A percentile compares a stretch with the other conserved stretches of the same genome.
These are phyloP conservation scores for Malacoctenus gilli DNA, from an alignment of 2,797 vertebrate species.

Conservation along the genomic window DNA sequence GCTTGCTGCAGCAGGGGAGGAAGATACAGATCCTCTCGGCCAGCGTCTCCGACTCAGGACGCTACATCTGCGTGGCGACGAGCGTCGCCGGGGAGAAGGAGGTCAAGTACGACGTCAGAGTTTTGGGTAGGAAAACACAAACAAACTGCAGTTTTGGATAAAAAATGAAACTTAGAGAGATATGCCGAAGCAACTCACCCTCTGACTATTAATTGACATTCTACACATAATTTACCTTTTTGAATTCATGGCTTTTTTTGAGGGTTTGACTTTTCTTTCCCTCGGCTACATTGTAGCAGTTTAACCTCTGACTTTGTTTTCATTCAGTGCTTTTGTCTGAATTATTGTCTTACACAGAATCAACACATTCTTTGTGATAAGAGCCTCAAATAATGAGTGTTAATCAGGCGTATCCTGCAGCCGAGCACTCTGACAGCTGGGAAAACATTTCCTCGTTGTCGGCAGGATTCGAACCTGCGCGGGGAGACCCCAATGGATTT, in stretches of 20 bases:
- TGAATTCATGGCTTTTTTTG: too few species aligned
- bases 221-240: too few species aligned
- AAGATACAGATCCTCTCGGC: constrained; percentile 85
- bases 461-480: constrained; percentile 81
- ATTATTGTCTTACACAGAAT: not conserved
- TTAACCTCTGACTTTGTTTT: too few species aligned
- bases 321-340: too few species aligned
- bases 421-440: not conserved
- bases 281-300: too few species aligned
- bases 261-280: too few species aligned
- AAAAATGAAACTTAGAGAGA: too few species aligned
- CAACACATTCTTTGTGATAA: not conserved
- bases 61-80: constrained; percentile 91
- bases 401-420: not conserved
- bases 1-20: constrained; percentile 84
- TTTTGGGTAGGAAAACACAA: constrained; percentile 95
- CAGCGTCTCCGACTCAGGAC: constrained; percentile 81
- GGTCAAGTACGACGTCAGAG: constrained; percentile 89
- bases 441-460: constrained; percentile 32
- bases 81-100: constrained; percentile 94
- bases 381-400: too few species aligned
- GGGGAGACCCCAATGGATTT: constrained; percentile 83
- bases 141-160: too few species aligned
- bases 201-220: too few species aligned
- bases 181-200: too few species aligned